These are phyloP conservation scores for Manduca sexta DNA, from an alignment of 1,140 invertebrate genomes.

Conservation along the genomic window DNA sequence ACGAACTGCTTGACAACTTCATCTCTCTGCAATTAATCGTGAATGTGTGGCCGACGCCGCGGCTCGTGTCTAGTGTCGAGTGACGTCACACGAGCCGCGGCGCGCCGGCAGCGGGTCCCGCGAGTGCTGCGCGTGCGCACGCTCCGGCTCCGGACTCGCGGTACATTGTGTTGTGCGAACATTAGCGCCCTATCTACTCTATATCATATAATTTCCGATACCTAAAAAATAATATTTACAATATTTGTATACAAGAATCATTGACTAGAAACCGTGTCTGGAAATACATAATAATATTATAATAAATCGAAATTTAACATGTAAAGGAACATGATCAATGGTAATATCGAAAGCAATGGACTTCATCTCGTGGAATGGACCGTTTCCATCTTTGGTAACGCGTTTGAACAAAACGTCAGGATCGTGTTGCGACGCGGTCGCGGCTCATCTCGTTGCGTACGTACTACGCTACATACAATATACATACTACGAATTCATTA, in stretches of 20 bases:
- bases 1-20: not conserved
- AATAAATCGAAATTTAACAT: constrained; percentile 40
- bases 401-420: constrained; percentile 40
- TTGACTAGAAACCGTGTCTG: constrained; percentile 66
- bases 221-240: constrained; percentile 61
- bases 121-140: too few relatives aligned
- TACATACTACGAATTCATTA: constrained; percentile 11
- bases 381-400: constrained; percentile 64
- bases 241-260: constrained; percentile 59
- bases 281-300: constrained; percentile 43
- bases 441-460: not conserved
- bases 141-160: too few relatives aligned
- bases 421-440: not conserved
- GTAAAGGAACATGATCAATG: constrained; percentile 49
- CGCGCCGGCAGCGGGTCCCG: too few relatives aligned
- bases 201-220: constrained; percentile 55
- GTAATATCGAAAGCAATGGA: constrained; percentile 23
- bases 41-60: too few relatives aligned
- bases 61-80: too few relatives aligned
- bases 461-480: not conserved
- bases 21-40: not conserved
- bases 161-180: constrained; percentile 54
- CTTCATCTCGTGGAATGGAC: constrained; percentile 40
- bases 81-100: too few relatives aligned
- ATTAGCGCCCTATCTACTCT: constrained; percentile 49